A percentile compares a stretch with the other conserved stretches of the same genome.
phyloP scores from a whole-genome alignment of 2,888 invertebrate species.

The Apamea monoglypha region DNA sequence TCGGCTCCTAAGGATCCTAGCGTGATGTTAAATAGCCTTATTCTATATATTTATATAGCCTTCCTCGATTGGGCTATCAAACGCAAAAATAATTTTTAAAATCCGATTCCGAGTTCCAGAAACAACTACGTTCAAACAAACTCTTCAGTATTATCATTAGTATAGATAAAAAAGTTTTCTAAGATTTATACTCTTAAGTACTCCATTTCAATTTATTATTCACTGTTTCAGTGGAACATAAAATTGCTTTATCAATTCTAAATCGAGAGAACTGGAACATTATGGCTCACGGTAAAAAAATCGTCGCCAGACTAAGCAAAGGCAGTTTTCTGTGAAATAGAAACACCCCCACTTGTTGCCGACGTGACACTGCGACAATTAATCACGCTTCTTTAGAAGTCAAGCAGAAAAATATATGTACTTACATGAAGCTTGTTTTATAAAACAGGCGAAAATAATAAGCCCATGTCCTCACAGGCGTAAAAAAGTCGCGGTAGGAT shows the following conservation, averaged over 20 bases:
- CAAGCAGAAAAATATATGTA: neutral
- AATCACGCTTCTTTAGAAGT: constrained; percentile 46
- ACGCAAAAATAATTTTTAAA: too few species aligned
- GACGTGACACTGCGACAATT: constrained; percentile 39
- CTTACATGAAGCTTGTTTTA: neutral
- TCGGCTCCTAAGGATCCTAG: too few species aligned
- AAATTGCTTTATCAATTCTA: constrained; percentile 24
- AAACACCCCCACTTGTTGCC: constrained; percentile 61
- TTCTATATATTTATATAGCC: too few species aligned
- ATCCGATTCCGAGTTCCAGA: too few species aligned
- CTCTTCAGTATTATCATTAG: neutral
- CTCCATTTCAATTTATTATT: neutral
- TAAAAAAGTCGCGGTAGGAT: neutral
- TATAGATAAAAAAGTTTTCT: neutral
- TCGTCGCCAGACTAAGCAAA: neutral
- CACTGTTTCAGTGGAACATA: neutral
- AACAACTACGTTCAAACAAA: neutral
- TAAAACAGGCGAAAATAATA: neutral
- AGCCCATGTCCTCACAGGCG: neutral
- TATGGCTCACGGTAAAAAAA: constrained; percentile 9
- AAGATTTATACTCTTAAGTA: neutral
- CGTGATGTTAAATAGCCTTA: too few species aligned
- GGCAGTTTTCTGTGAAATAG: constrained; percentile 50
- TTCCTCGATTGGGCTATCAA: too few species aligned
- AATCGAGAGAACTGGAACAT: constrained; percentile 14